Evolutionary conservation across 2,113 vertebrate genomes (phyloP), one percentile per base, ranked within the genome.

Genomic region (Amphiprion ocellaris): DNA sequence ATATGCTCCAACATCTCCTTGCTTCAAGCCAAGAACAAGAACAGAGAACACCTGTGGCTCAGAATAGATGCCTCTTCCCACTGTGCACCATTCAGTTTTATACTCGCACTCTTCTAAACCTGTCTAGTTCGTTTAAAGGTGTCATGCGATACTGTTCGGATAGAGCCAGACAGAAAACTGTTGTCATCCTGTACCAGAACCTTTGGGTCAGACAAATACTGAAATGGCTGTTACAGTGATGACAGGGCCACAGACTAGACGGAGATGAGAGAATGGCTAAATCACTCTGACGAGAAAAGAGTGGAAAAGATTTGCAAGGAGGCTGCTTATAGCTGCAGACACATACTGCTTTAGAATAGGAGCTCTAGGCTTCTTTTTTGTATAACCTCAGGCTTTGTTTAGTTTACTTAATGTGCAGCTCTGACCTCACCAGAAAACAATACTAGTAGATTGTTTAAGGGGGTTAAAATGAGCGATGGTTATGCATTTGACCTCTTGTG

Each of bases 21-120:
- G 46, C 24, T 52, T 72, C 10, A 47, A 81, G 69, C 68, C 74
- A 78, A 76, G 54, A 70, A 69, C 66, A 81, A 46, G 59, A 82
- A 81, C 78, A 77, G 28, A 59, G 59, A 85, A 77, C 86, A 90
- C 83, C 66, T 90, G 74, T 58, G 81, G 62, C 26, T 77, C 30
- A 41, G 59, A 81, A 60, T 9, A 58, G 60, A 3, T 41, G 4
- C 24, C 69, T 8, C 10, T 8, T 14, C 10, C 8, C 24, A 28
- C 55, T 46, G 16, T 21, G 1, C 4, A 8, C 10, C 10, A 11
- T 11, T 39, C 17, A 30, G 55, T 56, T 15, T 47, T 4, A 64
- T 70, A 59, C 7, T 41, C 30, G 46, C 0, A 0, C n/a, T 67
- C 14, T 16, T 44, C 41, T 37, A 24, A 74, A 19, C 53, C 16